Evolutionary conservation across 2,888 invertebrate genomes (phyloP).

Genomic region (Ectropis crepuscularia): DNA sequence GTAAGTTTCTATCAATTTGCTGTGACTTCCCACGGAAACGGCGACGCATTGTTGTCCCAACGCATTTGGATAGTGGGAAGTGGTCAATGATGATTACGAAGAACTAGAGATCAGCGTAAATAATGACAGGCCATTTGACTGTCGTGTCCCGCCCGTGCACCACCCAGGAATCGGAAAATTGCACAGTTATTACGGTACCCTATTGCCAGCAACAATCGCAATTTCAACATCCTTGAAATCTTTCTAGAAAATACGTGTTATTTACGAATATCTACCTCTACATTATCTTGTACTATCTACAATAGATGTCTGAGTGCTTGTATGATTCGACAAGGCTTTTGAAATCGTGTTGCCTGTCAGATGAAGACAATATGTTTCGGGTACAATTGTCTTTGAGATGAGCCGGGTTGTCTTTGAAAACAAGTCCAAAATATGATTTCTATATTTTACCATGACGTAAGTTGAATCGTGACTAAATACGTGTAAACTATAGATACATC

Average conservation of each 20-base stretch:
- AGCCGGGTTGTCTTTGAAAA: constrained; percentile 57
- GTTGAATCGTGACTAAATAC: constrained; percentile 56
- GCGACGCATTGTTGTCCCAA: constrained; percentile 56
- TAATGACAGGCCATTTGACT: constrained; percentile 68
- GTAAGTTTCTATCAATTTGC: constrained; percentile 50
- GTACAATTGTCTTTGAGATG: constrained; percentile 68
- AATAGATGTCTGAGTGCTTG: constrained; percentile 34
- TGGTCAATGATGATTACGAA: constrained; percentile 66
- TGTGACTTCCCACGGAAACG: constrained; percentile 70
- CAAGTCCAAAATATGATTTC: constrained; percentile 54
- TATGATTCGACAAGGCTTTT: constrained; percentile 50
- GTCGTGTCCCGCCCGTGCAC: constrained; percentile 37
- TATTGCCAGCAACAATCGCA: constrained; percentile 31
- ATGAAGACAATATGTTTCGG: constrained; percentile 65
- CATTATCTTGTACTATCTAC: constrained; percentile 22
- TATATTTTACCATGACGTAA: constrained; percentile 60
- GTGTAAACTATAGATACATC: constrained; percentile 43
- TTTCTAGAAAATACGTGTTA: constrained; percentile 9
- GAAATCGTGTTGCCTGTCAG: constrained; percentile 47
- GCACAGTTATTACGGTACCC: constrained; percentile 35
- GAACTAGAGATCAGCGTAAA: constrained; percentile 58
- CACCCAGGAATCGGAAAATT: constrained; percentile 42
- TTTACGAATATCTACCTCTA: constrained; percentile 11
- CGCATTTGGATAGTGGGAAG: constrained; percentile 63
- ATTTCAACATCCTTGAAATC: constrained; percentile 40